Percentiles rank a stretch among this genome's conserved stretches.
Conservation (phyloP, 2,797 vertebrate genomes). For the Enteromius fasciolatus region DNA sequence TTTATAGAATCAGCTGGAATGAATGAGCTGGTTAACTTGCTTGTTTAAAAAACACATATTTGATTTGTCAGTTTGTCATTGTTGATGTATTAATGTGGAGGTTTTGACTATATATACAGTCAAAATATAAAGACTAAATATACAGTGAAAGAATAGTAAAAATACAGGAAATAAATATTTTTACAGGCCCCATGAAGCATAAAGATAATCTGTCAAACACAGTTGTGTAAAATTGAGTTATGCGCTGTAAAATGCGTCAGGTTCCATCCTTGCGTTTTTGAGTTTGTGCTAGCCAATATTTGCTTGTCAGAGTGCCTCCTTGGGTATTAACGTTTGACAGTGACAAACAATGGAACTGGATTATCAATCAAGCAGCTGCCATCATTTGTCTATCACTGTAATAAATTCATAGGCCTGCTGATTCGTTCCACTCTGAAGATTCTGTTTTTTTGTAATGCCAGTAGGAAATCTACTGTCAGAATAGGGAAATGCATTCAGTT, state of each 20-base stretch:
- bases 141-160: background rate
- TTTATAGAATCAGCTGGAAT: background rate
- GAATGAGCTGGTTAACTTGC: background rate
- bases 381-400: background rate
- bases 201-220: background rate
- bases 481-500: background rate
- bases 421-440: slow-evolving; percentile 4
- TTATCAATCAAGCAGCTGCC: slow-evolving; percentile 19
- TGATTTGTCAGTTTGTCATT: background rate
- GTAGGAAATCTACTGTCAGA: background rate
- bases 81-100: background rate
- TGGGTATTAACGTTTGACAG: slow-evolving; percentile 5
- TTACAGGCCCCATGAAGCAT: background rate
- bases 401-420: background rate
- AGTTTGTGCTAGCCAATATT: background rate
- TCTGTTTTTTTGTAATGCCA: background rate
- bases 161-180: background rate
- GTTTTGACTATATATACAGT: background rate
- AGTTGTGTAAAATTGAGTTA: background rate
- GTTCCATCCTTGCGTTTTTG: background rate
- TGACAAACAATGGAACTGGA: slow-evolving; percentile 27
- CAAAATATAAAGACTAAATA: no score
- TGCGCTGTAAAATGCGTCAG: background rate
- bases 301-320: slow-evolving; percentile 16
- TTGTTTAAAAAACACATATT: background rate